Evolutionary conservation across 2,113 vertebrate species (phyloP).

Genomic region (Pantherophis guttatus): DNA sequence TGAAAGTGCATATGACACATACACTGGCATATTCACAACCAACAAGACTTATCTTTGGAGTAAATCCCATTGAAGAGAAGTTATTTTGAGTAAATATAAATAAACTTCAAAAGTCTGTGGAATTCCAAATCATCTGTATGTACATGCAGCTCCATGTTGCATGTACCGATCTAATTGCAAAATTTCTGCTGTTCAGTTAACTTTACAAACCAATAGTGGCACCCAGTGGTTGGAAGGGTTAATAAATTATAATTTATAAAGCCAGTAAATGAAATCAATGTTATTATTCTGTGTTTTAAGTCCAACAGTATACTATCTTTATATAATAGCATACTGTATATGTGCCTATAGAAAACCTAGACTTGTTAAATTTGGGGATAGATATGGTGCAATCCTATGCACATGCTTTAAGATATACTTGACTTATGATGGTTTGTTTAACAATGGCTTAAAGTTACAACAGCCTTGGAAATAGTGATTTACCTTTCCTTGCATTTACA

Average conservation of each 20-base stretch:
- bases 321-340: neutral
- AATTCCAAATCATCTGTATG: neutral
- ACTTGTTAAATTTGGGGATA: neutral
- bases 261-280: neutral
- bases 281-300: conserved; percentile 22
- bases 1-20: neutral
- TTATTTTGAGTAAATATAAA: neutral
- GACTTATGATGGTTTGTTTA: neutral
- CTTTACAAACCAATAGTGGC: conserved; percentile 59
- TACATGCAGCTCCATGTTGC: neutral
- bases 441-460: neutral
- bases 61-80: neutral
- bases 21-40: neutral
- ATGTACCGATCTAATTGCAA: neutral
- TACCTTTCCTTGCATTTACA: neutral
- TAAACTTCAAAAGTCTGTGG: neutral
- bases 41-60: neutral
- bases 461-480: too few species aligned
- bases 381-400: neutral
- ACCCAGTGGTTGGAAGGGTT: conserved; percentile 65
- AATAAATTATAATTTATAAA: conserved; percentile 42
- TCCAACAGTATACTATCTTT: neutral
- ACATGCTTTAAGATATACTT: neutral
- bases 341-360: neutral
- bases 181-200: conserved; percentile 39